Evolutionary conservation across 1,140 invertebrate species (phyloP).

Genomic region (Stratiolaelaps scimitus): DNA sequence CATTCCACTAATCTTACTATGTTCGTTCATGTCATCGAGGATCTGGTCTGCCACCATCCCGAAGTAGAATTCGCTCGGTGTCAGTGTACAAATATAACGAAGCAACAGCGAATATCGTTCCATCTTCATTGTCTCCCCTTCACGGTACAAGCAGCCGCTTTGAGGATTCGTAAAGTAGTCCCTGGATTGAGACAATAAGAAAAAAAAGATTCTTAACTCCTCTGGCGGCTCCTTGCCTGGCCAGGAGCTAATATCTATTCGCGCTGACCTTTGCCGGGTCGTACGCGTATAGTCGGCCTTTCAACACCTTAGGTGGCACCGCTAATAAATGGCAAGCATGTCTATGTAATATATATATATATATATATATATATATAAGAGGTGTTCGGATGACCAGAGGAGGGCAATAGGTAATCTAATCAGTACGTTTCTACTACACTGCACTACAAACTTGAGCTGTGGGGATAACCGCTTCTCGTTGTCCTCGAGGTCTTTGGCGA

Average conservation of each 20-base stretch:
- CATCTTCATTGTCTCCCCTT: neutral
- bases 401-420: too few relatives aligned
- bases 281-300: too few relatives aligned
- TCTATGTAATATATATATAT: too few relatives aligned
- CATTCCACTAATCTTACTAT: neutral
- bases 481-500: neutral
- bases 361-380: too few relatives aligned
- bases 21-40: neutral
- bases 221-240: too few relatives aligned
- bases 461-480: neutral
- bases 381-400: too few relatives aligned
- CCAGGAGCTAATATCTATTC: too few relatives aligned
- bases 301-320: too few relatives aligned
- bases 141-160: constrained; percentile 8
- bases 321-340: too few relatives aligned
- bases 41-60: neutral
- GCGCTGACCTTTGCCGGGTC: too few relatives aligned
- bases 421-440: too few relatives aligned
- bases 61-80: constrained; percentile 4
- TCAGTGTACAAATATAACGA: constrained; percentile 8
- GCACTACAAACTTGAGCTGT: constrained; percentile 16
- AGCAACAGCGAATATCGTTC: neutral
- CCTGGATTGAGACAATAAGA: neutral
- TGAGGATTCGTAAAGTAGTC: constrained; percentile 1
- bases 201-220: too few relatives aligned